Base-by-base conservation (phyloP, 1,140 invertebrate genomes). In the Vollenhovia emeryi region DNA sequence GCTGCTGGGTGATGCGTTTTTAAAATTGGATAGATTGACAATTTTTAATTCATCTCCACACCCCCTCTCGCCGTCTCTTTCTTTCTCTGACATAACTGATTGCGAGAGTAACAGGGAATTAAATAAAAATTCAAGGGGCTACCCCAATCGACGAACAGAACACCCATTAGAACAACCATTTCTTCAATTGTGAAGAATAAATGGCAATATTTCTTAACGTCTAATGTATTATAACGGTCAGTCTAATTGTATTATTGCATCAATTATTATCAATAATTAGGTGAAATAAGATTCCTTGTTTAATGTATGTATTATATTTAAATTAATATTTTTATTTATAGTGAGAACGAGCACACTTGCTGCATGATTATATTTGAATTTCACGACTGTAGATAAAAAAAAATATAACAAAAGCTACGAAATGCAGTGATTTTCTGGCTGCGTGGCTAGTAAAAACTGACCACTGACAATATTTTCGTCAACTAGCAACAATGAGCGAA, bases 371-470 rank as follows among this genome's bases (percentile, higher is more conserved):
- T 79, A 36, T 45, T 45, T 66, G 62, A 11, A n/a, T 78, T 36
- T 50, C 15, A 24, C 68, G 45, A 52, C 21, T 33, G 33, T 36
- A 21, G 52, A 69, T 30, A 80, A n/a, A 71, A 18, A 66, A 62
- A 1, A 33, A 30, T 68, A 24, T 57, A 57, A 57, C 27, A 24
- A 57, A 79, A 79, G 30, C 21, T 52, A 52, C 24, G 27, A 40
- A 57, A 82, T 73, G 50, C 55, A 82, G 40, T 48, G 57, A 82
- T 82, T 82, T 73, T 73, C 36, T n/a, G 13, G n/a, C 5, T 33
- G 50, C 9, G 36, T 43, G 33, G 11, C 43, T 66, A n/a, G 27
- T 82, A 27, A 82, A 73, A 82, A 82, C 59, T 73, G 50, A 73
- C n/a, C 36, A 40, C 50, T 71, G 43, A 71, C 33, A 69, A 71